A percentile compares a stretch with the other conserved stretches of the same genome.
Conservation (phyloP, 1,140 invertebrate genomes). For the Aphidius gifuensis region DNA sequence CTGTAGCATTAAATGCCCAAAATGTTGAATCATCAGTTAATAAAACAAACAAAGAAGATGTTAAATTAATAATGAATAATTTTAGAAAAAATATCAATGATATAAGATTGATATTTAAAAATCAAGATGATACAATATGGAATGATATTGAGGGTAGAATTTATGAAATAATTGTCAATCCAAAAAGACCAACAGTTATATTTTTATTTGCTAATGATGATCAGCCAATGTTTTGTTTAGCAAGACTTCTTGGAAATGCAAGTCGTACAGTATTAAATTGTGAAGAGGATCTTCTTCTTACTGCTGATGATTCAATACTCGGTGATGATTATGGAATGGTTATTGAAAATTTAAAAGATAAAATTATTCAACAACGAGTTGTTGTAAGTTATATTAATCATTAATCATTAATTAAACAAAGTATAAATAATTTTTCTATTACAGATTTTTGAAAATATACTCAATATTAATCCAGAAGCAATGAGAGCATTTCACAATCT, state of each 20-base stretch:
- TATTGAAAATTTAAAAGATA: slow-evolving; percentile 27
- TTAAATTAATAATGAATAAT: slow-evolving; percentile 2
- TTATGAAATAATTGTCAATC: slow-evolving; percentile 27
- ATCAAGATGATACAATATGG: slow-evolving; percentile 39
- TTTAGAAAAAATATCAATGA: slow-evolving; percentile 19
- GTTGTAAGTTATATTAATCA: slow-evolving; percentile 36
- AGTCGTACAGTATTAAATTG: slow-evolving; percentile 31
- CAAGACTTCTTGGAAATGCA: slow-evolving; percentile 31
- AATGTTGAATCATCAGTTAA: too few species aligned
- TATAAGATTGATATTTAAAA: slow-evolving; percentile 29
- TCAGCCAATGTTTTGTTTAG: slow-evolving; percentile 38
- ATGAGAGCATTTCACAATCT: slow-evolving; percentile 44
- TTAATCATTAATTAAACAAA: background rate
- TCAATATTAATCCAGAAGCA: slow-evolving; percentile 32
- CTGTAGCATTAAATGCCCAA: too few species aligned
- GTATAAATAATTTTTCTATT: slow-evolving; percentile 27
- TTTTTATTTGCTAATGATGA: slow-evolving; percentile 37
- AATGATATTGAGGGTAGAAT: slow-evolving; percentile 33
- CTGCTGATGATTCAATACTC: slow-evolving; percentile 30
- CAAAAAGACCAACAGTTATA: slow-evolving; percentile 34
- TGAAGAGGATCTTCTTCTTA: slow-evolving; percentile 28
- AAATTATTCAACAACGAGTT: slow-evolving; percentile 29
- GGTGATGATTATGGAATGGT: slow-evolving; percentile 34
- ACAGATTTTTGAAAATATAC: slow-evolving; percentile 24
- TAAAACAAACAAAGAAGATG: too few species aligned